phyloP scores from a whole-genome alignment of 1,140 invertebrate genomes.

The Chironomus tepperi region DNA sequence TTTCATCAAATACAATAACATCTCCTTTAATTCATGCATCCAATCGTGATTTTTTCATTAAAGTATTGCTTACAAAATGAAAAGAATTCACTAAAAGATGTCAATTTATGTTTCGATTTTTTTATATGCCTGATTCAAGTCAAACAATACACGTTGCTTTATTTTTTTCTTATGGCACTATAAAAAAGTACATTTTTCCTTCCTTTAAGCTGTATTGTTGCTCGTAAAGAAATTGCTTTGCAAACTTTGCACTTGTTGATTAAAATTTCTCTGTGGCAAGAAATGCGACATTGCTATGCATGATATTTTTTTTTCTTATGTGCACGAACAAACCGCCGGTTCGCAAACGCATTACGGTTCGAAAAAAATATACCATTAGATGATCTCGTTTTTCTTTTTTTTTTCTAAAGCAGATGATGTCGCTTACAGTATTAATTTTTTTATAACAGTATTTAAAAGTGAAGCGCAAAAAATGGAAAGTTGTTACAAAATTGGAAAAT shows the following conservation, averaged over 20 bases:
- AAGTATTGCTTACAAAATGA: not conserved
- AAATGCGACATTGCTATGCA: constrained; percentile 12
- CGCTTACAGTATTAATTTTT: constrained; percentile 17
- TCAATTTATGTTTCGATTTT: constrained; percentile 2
- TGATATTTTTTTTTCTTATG: not conserved
- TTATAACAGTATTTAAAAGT: constrained; percentile 5
- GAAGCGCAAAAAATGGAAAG: constrained; percentile 20
- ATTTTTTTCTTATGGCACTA: not conserved
- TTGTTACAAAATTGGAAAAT: constrained; percentile 24
- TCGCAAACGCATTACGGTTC: constrained; percentile 2
- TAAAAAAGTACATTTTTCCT: not conserved
- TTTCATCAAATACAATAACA: constrained; percentile 14
- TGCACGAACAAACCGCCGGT: not conserved
- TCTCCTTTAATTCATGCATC: constrained; percentile 6
- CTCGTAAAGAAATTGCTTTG: not conserved
- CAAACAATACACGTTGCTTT: not conserved
- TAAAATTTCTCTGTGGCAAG: not conserved
- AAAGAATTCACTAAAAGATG: constrained; percentile 14
- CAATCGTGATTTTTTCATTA: constrained; percentile 13
- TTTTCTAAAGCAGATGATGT: constrained; percentile 21
- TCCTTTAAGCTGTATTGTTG: not conserved
- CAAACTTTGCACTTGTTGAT: constrained; percentile 12
- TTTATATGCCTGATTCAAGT: too few relatives aligned
- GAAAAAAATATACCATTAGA: not conserved
- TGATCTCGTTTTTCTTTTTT: constrained; percentile 23